Percentiles rank a stretch among this genome's conserved stretches.
phyloP scores from a whole-genome alignment of 2,888 invertebrate species.

The Ophraella communa region DNA sequence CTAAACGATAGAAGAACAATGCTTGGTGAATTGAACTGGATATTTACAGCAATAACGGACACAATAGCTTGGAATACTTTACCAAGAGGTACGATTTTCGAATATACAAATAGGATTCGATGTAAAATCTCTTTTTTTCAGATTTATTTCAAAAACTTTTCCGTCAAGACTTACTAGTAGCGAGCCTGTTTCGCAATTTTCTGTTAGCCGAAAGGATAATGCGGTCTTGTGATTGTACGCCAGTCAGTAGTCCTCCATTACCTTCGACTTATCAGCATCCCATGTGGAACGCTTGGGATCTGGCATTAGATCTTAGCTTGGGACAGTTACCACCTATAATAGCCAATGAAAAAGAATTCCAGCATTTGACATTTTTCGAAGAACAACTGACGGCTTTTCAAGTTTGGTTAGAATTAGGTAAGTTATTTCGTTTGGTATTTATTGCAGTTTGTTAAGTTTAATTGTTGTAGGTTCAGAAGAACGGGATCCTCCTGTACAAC shows the following conservation, averaged over 20 bases:
- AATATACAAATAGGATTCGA: neutral
- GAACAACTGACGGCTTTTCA: constrained; percentile 98
- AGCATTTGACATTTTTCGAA: constrained; percentile 92
- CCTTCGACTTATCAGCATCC: constrained; percentile 90
- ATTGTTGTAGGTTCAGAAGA: constrained; percentile 64
- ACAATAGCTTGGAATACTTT: constrained; percentile 99
- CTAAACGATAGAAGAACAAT: constrained; percentile 94
- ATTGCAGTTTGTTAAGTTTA: neutral
- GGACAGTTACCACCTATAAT: constrained; percentile 85
- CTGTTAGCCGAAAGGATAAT: constrained; percentile 95
- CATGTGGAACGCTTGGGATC: constrained; percentile 98
- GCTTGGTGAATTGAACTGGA: constrained; percentile 99
- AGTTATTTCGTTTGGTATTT: too few species aligned
- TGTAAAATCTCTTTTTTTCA: constrained; percentile 47
- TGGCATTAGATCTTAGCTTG: constrained; percentile 92
- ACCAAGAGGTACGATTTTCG: constrained; percentile 70
- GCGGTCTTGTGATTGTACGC: constrained; percentile 95
- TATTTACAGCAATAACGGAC: constrained; percentile 99
- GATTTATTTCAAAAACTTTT: constrained; percentile 96
- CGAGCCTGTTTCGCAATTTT: constrained; percentile 96
- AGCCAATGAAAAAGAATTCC: constrained; percentile 67
- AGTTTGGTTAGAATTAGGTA: constrained; percentile 86
- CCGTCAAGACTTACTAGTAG: constrained; percentile 97
- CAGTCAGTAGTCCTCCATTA: constrained; percentile 90
- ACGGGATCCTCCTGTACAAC: constrained; percentile 90